A percentile compares a stretch with the other conserved stretches of the same genome.
Conservation (phyloP, 2,888 invertebrate genomes). For the Temnothorax ravouxi region DNA sequence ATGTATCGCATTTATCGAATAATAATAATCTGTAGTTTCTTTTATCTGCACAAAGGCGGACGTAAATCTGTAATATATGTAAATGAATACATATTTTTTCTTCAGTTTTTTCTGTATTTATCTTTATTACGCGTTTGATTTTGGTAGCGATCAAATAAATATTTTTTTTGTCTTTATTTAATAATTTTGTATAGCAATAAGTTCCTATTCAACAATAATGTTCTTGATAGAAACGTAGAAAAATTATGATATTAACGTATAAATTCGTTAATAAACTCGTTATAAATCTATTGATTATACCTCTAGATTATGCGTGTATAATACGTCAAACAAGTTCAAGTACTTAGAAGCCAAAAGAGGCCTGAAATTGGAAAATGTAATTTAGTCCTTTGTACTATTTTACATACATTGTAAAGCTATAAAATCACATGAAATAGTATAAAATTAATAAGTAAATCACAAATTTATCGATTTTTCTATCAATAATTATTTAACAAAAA, state of each 20-base stretch:
- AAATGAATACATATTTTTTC: background rate
- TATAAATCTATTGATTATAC: background rate
- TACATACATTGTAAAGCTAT: background rate
- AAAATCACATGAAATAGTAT: background rate
- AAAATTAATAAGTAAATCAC: background rate
- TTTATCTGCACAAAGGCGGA: background rate
- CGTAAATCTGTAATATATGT: background rate
- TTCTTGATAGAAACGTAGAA: background rate
- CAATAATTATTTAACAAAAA: background rate
- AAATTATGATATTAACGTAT: background rate
- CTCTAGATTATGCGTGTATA: conserved; percentile 5
- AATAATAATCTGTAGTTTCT: conserved; percentile 5
- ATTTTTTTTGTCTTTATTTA: background rate
- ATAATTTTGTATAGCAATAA: background rate
- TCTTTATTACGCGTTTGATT: background rate
- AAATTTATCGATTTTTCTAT: conserved; percentile 18
- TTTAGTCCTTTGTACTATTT: conserved; percentile 22
- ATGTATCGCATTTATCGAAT: background rate
- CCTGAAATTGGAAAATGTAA: conserved; percentile 15
- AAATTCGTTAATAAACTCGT: conserved; percentile 13
- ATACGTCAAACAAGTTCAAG: background rate
- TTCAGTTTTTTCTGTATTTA: background rate
- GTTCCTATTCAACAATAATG: background rate
- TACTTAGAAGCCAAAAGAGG: background rate
- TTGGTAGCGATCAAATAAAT: background rate